Percentiles rank a stretch among this genome's conserved stretches.
phyloP scores from a whole-genome alignment of 2,113 vertebrate genomes.

The Rutilus rutilus region DNA sequence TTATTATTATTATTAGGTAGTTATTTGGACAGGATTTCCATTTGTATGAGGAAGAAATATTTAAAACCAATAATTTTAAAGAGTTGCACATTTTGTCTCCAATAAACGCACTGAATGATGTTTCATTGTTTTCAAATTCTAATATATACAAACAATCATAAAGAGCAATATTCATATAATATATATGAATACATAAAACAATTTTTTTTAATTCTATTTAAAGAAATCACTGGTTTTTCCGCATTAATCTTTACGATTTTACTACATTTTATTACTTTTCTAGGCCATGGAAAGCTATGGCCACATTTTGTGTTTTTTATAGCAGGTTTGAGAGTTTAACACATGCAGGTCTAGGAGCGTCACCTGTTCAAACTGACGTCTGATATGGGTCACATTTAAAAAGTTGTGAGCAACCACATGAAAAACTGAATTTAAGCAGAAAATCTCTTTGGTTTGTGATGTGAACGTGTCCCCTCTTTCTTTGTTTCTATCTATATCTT shows the following conservation, averaged over 20 bases:
- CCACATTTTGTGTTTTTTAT: neutral
- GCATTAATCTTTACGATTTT: neutral
- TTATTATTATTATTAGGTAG: too few species aligned
- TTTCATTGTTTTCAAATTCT: neutral
- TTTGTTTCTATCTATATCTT: slow-evolving; percentile 15
- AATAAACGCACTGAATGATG: neutral
- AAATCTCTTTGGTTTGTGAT: neutral
- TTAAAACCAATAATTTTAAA: neutral
- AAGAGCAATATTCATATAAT: neutral
- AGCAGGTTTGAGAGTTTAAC: neutral
- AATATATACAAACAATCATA: neutral
- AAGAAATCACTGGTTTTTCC: neutral
- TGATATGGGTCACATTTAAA: neutral
- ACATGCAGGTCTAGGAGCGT: neutral
- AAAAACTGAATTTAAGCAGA: neutral
- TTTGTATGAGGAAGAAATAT: neutral
- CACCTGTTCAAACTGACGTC: neutral
- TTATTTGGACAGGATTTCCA: neutral
- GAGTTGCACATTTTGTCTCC: neutral
- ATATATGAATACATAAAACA: too few species aligned
- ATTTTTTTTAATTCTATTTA: too few species aligned
- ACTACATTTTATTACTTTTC: neutral
- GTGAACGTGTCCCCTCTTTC: neutral
- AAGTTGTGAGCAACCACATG: neutral
- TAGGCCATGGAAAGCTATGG: neutral